A percentile compares a stretch with the other conserved stretches of the same genome.
These are phyloP conservation scores for Zele albiditarsus DNA, from an alignment of 2,888 invertebrate species.

Conservation along the genomic window DNA sequence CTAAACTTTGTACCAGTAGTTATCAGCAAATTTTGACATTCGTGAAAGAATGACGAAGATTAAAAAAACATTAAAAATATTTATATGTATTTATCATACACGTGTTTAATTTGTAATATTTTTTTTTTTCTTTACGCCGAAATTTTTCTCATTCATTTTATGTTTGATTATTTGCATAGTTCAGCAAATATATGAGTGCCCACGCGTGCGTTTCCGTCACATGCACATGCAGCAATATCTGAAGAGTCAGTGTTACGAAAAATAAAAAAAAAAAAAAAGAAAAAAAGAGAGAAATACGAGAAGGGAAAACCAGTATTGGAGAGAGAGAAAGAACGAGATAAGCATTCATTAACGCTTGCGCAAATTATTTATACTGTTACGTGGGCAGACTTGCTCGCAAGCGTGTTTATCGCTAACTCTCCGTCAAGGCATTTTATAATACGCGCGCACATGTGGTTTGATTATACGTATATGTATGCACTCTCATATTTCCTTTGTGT, in stretches of 20 bases:
- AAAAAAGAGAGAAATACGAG: not conserved
- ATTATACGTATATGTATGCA: slow-evolving; percentile 11
- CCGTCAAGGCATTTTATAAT: slow-evolving; percentile 23
- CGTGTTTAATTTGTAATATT: not conserved
- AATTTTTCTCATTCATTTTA: not conserved
- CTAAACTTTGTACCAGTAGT: slow-evolving; percentile 23
- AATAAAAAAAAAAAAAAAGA: slow-evolving; percentile 23
- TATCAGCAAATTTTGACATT: slow-evolving; percentile 26
- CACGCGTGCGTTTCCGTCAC: slow-evolving; percentile 15
- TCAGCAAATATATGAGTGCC: not conserved
- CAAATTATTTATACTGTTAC: slow-evolving; percentile 67
- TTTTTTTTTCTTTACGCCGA: not conserved
- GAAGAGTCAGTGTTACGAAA: slow-evolving; percentile 7
- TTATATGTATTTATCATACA: not conserved
- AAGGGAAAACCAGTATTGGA: not conserved
- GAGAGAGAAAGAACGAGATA: slow-evolving; percentile 52
- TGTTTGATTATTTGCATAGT: not conserved
- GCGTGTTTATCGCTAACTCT: slow-evolving; percentile 53
- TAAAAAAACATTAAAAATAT: not conserved
- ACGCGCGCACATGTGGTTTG: not conserved
- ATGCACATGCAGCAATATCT: slow-evolving; percentile 9
- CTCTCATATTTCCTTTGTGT: slow-evolving; percentile 1
- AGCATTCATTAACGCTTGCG: slow-evolving; percentile 68
- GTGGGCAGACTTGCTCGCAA: slow-evolving; percentile 52
- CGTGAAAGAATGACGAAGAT: not conserved